These are phyloP conservation scores for Lepidurus apus DNA, from an alignment of 1,140 invertebrate species.

Conservation along the genomic window DNA sequence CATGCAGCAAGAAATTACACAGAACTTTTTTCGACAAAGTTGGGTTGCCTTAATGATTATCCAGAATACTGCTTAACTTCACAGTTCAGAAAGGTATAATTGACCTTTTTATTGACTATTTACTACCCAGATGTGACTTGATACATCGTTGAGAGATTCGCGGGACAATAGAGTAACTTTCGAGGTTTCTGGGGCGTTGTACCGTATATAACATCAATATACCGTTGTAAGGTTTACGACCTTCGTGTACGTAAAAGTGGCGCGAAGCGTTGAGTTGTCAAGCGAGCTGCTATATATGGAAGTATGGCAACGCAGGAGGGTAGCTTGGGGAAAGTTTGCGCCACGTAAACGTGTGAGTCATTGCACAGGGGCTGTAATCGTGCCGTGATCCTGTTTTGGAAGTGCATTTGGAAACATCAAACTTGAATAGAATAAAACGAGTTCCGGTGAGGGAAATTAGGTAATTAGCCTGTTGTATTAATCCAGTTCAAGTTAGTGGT, in stretches of 20 bases:
- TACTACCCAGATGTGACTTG: not conserved
- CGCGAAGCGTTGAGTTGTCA: not conserved
- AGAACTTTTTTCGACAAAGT: not conserved
- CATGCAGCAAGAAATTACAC: slow-evolving; percentile 9
- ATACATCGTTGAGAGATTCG: not conserved
- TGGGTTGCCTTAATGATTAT: not conserved
- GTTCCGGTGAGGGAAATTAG: not conserved
- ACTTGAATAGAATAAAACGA: not conserved
- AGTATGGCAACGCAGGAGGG: not conserved
- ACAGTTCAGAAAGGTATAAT: not conserved
- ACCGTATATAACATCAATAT: not conserved
- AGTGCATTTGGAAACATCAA: not conserved
- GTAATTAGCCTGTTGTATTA: not conserved
- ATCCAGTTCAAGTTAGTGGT: not conserved
- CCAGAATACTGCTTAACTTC: not conserved
- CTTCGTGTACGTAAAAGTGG: not conserved
- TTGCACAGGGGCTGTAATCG: not conserved
- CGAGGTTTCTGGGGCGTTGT: not conserved
- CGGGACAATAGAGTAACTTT: not conserved
- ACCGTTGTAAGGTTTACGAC: not conserved
- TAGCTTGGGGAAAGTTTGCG: not conserved
- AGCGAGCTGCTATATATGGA: not conserved
- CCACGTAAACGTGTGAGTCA: slow-evolving; percentile 7
- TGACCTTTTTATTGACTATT: not conserved
- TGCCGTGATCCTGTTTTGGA: not conserved